Conservation (phyloP, 2,888 invertebrate species). For the Timema podura region DNA sequence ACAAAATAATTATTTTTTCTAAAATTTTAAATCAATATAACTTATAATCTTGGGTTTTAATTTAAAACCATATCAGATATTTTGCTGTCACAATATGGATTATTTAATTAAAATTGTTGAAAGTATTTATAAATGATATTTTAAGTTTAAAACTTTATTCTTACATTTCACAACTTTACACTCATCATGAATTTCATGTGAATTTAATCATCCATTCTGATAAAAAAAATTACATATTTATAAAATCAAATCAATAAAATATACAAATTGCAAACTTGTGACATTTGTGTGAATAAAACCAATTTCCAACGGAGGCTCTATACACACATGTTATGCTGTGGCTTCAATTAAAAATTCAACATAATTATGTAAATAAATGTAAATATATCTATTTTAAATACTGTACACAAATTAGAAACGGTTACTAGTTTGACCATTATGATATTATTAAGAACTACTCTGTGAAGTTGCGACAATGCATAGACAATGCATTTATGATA, state of each 20-base stretch:
- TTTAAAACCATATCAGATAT: no score
- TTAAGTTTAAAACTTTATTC: not conserved
- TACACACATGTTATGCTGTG: no score
- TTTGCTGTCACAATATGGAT: no score
- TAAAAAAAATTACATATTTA: not conserved
- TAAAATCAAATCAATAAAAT: not conserved
- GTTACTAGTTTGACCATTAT: not conserved
- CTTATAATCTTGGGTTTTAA: not conserved
- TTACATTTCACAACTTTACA: not conserved
- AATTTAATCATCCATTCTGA: not conserved
- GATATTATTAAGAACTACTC: not conserved
- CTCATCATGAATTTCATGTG: not conserved
- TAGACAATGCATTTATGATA: not conserved
- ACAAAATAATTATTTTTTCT: not conserved
- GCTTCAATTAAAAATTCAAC: not conserved
- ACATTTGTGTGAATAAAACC: no score
- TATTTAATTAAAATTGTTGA: not conserved
- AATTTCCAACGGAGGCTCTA: not conserved
- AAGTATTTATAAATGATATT: not conserved
- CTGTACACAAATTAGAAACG: not conserved
- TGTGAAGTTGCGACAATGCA: conserved; percentile 2
- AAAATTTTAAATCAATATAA: not conserved
- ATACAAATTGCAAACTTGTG: not conserved
- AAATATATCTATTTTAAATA: conserved; percentile 9
- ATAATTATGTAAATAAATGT: conserved; percentile 1